Base-by-base conservation (phyloP, 1,140 invertebrate genomes). In the Sesamia nonagrioides region DNA sequence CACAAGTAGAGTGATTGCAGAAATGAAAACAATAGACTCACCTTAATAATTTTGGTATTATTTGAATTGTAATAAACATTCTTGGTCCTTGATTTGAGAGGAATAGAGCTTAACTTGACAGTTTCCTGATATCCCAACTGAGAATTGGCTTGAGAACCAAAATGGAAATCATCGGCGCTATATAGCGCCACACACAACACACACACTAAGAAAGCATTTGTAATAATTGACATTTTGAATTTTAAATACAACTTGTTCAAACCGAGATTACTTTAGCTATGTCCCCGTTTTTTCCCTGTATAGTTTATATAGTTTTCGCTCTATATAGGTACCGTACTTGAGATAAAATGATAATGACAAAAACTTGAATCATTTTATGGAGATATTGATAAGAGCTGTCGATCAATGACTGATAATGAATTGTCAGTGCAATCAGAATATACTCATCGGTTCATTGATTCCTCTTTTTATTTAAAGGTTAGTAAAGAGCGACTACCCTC, bases 51-150 rank as follows among this genome's bases (percentile, higher is more conserved):
- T 66, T 74, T 81, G 9, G 83, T 74, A 37, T 73, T 77, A 17
- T 81, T 80, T 5, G 89, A 82, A 48, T 78, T 92, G 71, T 88
- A 93, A 54, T 91, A 94, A 0, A 92, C 85, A 80, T 86, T 92
- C 61, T 94, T 94, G 0, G 79, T 86, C 35, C 92, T 85, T 0
- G 69, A 79, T 15, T 68, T 88, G 0, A 94, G 37, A 1, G 91
- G 92, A 13, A 91, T 79, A 13, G 82, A 69, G 0, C 83, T 82
- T 1, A 91, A 52, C n/a, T 91, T 87, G 2, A 94, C 89, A 18
- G 82, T 80, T 35, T 92, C 89, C 5, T 85, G 56, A 58, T 86
- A 88, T 0, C 80, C 85, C 61, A 94, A 58, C 9, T 73, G 42
- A 4, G 61, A 80, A 52, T 89, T 92, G 0, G 86, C 37, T 42